A percentile compares a stretch with the other conserved stretches of the same genome.
Conservation (phyloP, 2,797 vertebrate genomes). For the Phalanger gymnotis region DNA sequence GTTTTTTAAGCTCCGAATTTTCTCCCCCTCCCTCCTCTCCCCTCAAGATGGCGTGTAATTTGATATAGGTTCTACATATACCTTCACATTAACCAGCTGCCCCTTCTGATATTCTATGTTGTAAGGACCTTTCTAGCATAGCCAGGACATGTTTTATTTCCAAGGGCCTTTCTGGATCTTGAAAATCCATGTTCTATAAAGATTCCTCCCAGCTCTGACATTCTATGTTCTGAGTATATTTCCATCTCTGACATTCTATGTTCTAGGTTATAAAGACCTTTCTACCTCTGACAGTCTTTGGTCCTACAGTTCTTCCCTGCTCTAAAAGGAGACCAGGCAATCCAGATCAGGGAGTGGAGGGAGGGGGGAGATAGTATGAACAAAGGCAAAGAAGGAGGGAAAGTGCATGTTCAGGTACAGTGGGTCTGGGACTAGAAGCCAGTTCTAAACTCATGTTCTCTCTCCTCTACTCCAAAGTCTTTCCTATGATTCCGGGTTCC, state of each 20-base stretch:
- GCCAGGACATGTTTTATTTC: neutral
- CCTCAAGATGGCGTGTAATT: too few relatives aligned
- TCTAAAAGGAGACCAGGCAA: neutral
- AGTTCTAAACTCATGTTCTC: neutral
- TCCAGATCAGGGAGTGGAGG: neutral
- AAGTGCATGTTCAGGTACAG: neutral
- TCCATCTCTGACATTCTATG: neutral
- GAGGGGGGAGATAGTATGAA: neutral
- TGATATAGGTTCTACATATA: too few relatives aligned
- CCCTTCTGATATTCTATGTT: neutral
- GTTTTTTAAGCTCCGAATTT: too few relatives aligned
- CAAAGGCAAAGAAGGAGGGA: neutral
- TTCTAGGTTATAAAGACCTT: neutral
- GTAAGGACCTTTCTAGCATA: neutral
- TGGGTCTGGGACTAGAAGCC: neutral
- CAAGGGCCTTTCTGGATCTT: neutral
- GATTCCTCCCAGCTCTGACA: neutral
- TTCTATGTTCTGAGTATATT: neutral
- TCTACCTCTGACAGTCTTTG: neutral
- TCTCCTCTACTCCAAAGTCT: neutral
- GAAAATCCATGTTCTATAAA: neutral
- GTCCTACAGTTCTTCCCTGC: neutral
- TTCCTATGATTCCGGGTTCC: neutral
- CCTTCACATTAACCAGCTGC: too few relatives aligned
- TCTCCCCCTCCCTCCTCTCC: too few relatives aligned